phyloP scores from a whole-genome alignment of 2,888 invertebrate genomes.

The Beris morrisii region DNA sequence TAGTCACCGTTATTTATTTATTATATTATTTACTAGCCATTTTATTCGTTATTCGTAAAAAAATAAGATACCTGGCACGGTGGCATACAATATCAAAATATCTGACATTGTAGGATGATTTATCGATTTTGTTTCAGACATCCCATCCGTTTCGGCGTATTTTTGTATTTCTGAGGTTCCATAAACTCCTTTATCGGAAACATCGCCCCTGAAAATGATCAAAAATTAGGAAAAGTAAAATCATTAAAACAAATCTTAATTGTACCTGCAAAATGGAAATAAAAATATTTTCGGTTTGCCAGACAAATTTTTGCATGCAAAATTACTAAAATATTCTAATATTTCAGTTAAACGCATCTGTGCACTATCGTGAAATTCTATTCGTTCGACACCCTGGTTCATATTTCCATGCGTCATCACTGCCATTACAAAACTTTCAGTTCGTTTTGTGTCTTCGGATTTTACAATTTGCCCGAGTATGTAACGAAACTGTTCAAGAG shows the following conservation, averaged over 20 bases:
- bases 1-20: too few relatives aligned
- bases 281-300: conserved; percentile 73
- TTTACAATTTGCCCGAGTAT: conserved; percentile 56
- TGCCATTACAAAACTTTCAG: conserved; percentile 66
- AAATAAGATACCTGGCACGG: conserved; percentile 57
- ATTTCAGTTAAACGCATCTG: conserved; percentile 60
- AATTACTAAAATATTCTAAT: conserved; percentile 63
- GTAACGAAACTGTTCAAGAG: conserved; percentile 53
- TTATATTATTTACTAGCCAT: too few relatives aligned
- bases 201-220: conserved; percentile 46
- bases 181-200: conserved; percentile 50
- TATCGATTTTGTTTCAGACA: conserved; percentile 1
- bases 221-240: background rate
- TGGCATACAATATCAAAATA: conserved; percentile 68
- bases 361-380: conserved; percentile 63
- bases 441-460: conserved; percentile 54
- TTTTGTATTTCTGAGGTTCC: conserved; percentile 41
- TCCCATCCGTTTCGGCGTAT: conserved; percentile 44
- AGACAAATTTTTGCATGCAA: conserved; percentile 58
- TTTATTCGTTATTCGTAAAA: too few relatives aligned
- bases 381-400: conserved; percentile 59
- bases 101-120: conserved; percentile 58
- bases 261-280: conserved; percentile 68
- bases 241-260: conserved; percentile 17
- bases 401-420: conserved; percentile 69